Evolutionary conservation across 2,113 vertebrate species (phyloP).

Genomic region (Pyxicephalus adspersus): DNA sequence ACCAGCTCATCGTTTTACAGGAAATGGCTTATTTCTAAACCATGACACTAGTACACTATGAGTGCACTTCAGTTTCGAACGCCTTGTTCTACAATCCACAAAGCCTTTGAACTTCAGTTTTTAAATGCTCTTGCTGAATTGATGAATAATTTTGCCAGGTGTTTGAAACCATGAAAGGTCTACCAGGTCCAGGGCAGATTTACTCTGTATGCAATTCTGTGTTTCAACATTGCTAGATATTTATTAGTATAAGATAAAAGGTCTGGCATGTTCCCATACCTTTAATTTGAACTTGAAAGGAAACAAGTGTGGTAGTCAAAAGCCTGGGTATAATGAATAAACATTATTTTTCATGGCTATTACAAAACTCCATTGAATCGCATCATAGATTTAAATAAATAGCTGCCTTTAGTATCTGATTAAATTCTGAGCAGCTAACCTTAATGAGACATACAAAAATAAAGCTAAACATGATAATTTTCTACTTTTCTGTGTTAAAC

Average conservation of each 20-base stretch:
- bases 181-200: conserved; percentile 54
- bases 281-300: conserved; percentile 66
- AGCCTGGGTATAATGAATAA: conserved; percentile 52
- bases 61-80: conserved; percentile 67
- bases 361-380: conserved; percentile 32
- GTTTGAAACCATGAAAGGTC: conserved; percentile 65
- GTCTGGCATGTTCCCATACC: conserved; percentile 61
- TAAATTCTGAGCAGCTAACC: conserved; percentile 2
- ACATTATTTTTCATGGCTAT: conserved; percentile 32
- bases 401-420: not conserved
- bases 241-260: conserved; percentile 68
- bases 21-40: conserved; percentile 67
- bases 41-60: conserved; percentile 63
- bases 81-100: conserved; percentile 62
- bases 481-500: no score
- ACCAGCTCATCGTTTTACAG: conserved; percentile 57
- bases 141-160: conserved; percentile 73
- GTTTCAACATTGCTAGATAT: conserved; percentile 62
- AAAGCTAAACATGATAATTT: no score
- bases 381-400: conserved; percentile 24
- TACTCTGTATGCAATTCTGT: conserved; percentile 63
- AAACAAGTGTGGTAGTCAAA: conserved; percentile 47
- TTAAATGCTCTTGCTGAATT: conserved; percentile 70
- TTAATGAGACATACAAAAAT: not conserved
- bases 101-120: conserved; percentile 72